These are phyloP conservation scores for Andinoacara biseriatus DNA, from an alignment of 2,113 vertebrate species.

Conservation along the genomic window DNA sequence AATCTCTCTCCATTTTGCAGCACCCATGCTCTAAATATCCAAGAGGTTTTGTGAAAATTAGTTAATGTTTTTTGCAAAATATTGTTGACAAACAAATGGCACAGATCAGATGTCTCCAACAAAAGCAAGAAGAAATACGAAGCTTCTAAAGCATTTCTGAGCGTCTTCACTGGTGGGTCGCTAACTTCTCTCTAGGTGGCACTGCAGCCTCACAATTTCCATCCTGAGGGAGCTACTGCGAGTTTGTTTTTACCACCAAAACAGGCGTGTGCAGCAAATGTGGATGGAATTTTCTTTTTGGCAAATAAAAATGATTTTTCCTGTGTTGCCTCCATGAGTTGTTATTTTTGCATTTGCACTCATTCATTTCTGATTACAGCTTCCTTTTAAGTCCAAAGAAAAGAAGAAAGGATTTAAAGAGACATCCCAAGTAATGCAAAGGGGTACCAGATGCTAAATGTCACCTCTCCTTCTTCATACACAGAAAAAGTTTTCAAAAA, in stretches of 20 bases:
- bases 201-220: conserved; percentile 51
- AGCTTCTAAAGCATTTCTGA: neutral
- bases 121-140: neutral
- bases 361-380: conserved; percentile 10
- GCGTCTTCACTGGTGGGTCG: neutral
- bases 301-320: conserved; percentile 6
- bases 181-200: conserved; percentile 64
- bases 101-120: too few species aligned
- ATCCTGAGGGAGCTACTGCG: neutral
- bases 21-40: too few species aligned
- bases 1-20: neutral
- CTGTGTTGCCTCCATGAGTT: neutral
- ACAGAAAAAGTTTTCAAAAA: neutral
- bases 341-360: conserved; percentile 17
- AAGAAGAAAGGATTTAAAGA: conserved; percentile 6
- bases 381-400: conserved; percentile 12
- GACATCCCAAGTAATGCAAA: conserved; percentile 7
- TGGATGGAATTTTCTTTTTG: neutral
- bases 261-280: neutral
- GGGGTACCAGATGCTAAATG: conserved; percentile 56
- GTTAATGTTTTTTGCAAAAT: neutral
- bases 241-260: neutral
- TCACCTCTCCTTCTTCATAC: conserved; percentile 6
- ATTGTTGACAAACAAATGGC: too few species aligned
- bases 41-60: neutral